Base-by-base conservation (phyloP, 1,140 invertebrate species). In the Lepidostoma basale region DNA sequence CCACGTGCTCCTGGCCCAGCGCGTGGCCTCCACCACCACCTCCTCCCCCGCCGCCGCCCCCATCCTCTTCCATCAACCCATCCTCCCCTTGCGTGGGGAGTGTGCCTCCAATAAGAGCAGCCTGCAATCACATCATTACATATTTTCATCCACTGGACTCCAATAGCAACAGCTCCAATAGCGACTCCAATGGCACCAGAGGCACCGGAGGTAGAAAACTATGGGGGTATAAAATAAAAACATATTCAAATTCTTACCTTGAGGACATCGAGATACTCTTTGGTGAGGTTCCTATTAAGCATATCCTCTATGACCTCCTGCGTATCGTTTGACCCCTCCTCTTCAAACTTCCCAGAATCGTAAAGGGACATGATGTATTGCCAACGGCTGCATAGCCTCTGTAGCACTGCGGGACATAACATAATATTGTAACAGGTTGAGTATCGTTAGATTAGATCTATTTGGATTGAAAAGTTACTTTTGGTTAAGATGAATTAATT, bases 231-330 rank as follows among this genome's bases (percentile, higher is more conserved):
- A 60, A 45, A 36, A 36, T 62, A 62, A 28, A 36, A 65, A 16
- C 58, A 47, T 18, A 69, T 25, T 25, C 12, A 26, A 33, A 12
- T 33, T 25, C 2, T 40, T 40, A 91, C 88, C 82, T 92, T 92
- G 0, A 96, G 76, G 0, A 95, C 86, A 69, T 95, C 93, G 4
- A 96, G 77, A 76, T 96, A 94, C 78, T 97, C 94, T 67, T 92
- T 84, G 0, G 93, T 94, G n/a, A 96, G 78, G 62, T 92, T 90
- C 44, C 94, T 83, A 62, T 93, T 92, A 3, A 96, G 81, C 82
- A 95, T 93, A 75, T 96, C 94, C 74, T 96, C 92, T 0, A 96
- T 81, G 1, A 96, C 89, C 81, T 96, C 94, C 77, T 93, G 92
- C 10, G 90, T 88, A 75, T 96, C 92, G 10, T 88, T 88, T 74